Conservation (phyloP, 2,113 vertebrate species). For the Microcebus lehilahytsara region DNA sequence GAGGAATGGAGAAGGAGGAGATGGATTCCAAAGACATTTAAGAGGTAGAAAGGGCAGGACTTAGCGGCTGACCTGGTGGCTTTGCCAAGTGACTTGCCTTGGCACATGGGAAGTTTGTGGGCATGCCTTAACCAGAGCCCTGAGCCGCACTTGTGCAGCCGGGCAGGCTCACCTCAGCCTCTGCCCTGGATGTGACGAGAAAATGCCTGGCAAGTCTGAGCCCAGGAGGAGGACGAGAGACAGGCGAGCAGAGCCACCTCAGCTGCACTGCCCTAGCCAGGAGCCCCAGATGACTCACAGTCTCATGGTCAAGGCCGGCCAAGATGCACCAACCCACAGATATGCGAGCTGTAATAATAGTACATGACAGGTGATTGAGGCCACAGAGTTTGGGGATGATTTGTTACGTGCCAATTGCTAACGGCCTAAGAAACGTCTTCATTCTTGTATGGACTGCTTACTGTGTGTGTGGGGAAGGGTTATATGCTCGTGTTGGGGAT, state of each 20-base stretch:
- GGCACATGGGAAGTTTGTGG: neutral
- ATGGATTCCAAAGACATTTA: neutral
- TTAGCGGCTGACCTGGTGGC: neutral
- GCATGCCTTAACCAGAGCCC: neutral
- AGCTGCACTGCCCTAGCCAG: neutral
- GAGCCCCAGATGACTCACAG: neutral
- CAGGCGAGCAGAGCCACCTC: neutral
- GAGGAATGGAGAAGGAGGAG: neutral
- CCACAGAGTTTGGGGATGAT: neutral
- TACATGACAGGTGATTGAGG: too few relatives aligned
- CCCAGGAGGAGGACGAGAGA: neutral
- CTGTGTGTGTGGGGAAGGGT: neutral
- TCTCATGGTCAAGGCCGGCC: neutral
- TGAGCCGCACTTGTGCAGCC: neutral
- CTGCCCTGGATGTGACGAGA: neutral
- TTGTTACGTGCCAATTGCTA: neutral
- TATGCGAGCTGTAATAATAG: neutral
- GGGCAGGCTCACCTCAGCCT: neutral
- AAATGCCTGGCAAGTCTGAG: neutral
- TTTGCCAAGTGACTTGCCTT: neutral
- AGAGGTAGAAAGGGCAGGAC: neutral
- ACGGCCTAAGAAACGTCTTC: neutral
- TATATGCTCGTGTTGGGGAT: neutral
- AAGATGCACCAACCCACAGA: neutral
- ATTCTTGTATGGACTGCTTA: neutral